Percentiles rank a stretch among this genome's conserved stretches.
Conservation (phyloP, 2,113 vertebrate species). For the Alouatta palliata region DNA sequence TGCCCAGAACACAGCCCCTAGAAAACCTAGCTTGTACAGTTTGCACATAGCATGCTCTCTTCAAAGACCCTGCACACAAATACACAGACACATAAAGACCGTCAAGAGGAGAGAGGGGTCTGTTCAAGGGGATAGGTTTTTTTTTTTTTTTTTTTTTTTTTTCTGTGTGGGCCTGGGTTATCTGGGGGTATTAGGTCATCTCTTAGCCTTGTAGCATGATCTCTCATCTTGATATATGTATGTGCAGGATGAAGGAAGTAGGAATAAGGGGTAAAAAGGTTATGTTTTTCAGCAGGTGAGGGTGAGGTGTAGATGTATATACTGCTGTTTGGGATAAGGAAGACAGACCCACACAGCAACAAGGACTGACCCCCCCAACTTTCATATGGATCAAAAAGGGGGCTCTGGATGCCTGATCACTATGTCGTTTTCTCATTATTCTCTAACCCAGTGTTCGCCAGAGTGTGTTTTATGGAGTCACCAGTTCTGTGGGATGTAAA, state of each 20-base stretch:
- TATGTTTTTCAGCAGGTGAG: constrained; percentile 19
- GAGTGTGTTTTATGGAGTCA: constrained; percentile 39
- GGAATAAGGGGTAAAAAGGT: not conserved
- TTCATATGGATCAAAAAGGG: not conserved
- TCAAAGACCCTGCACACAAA: constrained; percentile 64
- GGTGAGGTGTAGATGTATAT: not conserved
- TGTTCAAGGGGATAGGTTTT: constrained; percentile 47
- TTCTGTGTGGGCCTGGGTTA: constrained; percentile 44
- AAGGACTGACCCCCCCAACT: constrained; percentile 1
- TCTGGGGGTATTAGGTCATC: not conserved
- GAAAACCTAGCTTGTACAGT: constrained; percentile 63
- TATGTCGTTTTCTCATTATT: not conserved
- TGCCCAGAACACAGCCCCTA: constrained; percentile 62
- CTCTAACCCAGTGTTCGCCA: constrained; percentile 34
- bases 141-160: constrained; percentile 38
- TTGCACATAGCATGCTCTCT: constrained; percentile 71
- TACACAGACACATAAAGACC: constrained; percentile 65
- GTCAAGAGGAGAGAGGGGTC: constrained; percentile 46
- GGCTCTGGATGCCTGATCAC: not conserved
- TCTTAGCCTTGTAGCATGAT: not conserved
- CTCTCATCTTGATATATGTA: constrained; percentile 19
- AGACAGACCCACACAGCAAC: constrained; percentile 30
- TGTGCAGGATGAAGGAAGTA: not conserved
- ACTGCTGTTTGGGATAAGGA: not conserved
- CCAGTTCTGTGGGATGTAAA: constrained; percentile 56